Conservation (phyloP, 37 sponge, comb jelly and placozoan species). For the Crambe crambe region DNA sequence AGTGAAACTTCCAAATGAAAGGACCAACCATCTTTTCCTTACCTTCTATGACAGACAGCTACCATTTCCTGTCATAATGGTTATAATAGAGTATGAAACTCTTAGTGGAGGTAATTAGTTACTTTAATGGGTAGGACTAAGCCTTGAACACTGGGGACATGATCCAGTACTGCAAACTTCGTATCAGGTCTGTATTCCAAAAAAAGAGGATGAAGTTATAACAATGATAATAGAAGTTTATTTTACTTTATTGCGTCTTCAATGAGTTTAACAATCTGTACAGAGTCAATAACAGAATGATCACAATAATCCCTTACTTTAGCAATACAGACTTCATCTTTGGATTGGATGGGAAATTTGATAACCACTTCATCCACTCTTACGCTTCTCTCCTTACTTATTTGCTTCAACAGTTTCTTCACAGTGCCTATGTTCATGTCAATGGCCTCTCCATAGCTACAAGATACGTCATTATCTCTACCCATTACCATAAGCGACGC, state of each 20-base stretch:
- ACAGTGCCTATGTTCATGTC: slow-evolving; percentile 5
- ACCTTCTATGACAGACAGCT: slow-evolving; percentile 58
- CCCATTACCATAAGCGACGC: slow-evolving; percentile 70
- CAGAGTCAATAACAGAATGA: not conserved
- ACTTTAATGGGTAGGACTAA: slow-evolving; percentile 75
- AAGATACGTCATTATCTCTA: too few species aligned
- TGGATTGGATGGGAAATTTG: slow-evolving; percentile 45
- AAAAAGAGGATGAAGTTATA: not conserved
- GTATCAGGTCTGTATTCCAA: slow-evolving; percentile 60
- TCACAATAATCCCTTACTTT: not conserved
- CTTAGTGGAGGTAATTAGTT: not conserved
- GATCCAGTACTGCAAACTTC: slow-evolving; percentile 72
- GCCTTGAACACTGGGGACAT: slow-evolving; percentile 72
- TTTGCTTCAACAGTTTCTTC: slow-evolving; percentile 43
- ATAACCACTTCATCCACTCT: slow-evolving; percentile 36
- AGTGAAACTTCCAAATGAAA: not conserved
- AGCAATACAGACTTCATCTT: too few species aligned
- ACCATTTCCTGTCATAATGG: slow-evolving; percentile 37
- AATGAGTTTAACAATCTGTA: slow-evolving; percentile 20
- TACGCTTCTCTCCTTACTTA: slow-evolving; percentile 6
- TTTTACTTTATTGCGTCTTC: slow-evolving; percentile 15
- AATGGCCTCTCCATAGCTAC: too few species aligned
- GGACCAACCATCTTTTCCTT: not conserved
- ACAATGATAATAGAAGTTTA: not conserved
- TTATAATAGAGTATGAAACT: too few species aligned